These are phyloP conservation scores for Folsomia manolachei DNA, from an alignment of 2,888 invertebrate genomes.

Conservation along the genomic window DNA sequence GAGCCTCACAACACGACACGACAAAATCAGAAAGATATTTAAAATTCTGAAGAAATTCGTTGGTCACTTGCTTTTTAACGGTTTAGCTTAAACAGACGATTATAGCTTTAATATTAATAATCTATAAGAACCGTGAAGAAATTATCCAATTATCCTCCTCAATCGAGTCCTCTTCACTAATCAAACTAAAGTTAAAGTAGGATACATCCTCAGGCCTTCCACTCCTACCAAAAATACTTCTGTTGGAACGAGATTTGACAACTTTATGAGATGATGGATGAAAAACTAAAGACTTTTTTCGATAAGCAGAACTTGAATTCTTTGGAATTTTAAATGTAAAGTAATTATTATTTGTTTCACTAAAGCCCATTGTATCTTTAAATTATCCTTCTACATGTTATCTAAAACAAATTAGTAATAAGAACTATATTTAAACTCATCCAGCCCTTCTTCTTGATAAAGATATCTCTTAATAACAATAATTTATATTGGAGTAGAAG, in stretches of 20 bases:
- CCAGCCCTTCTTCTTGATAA: too few species aligned
- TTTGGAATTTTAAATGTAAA: not conserved
- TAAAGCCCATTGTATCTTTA: not conserved
- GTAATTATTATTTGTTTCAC: not conserved
- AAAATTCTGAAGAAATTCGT: too few species aligned
- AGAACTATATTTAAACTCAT: too few species aligned
- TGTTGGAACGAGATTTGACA: not conserved
- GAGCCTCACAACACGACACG: too few species aligned
- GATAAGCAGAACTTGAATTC: not conserved
- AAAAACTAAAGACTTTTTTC: not conserved
- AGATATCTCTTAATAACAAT: too few species aligned
- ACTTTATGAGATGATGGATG: not conserved
- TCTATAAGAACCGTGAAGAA: too few species aligned
- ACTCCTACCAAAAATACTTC: not conserved
- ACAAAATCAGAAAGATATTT: too few species aligned
- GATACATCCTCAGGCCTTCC: not conserved
- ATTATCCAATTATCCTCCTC: not conserved
- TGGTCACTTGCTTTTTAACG: too few species aligned
- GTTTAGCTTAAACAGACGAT: too few species aligned
- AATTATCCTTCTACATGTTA: not conserved
- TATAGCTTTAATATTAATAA: too few species aligned
- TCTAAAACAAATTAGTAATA: too few species aligned
- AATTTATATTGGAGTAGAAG: too few species aligned
- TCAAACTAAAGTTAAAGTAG: not conserved
- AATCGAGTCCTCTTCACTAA: slow-evolving; percentile 1